phyloP scores from a whole-genome alignment of 2,797 vertebrate genomes.

The Gymnopithys bicolor region DNA sequence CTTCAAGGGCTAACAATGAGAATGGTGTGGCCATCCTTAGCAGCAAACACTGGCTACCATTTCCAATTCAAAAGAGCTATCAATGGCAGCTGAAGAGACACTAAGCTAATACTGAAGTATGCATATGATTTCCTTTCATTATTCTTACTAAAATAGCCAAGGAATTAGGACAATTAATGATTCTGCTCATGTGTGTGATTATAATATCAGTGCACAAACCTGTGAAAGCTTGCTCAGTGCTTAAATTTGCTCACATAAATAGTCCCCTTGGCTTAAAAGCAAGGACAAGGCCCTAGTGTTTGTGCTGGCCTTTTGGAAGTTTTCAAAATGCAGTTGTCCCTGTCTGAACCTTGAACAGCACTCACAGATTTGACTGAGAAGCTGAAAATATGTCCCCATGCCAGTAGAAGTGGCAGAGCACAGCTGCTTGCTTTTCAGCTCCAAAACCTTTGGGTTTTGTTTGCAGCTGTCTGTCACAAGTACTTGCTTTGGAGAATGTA shows the following conservation, averaged over 20 bases:
- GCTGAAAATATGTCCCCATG: background rate
- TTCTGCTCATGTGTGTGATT: background rate
- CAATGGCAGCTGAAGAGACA: background rate
- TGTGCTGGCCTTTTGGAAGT: constrained; percentile 20
- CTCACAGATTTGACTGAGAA: background rate
- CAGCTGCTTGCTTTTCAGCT: constrained; percentile 50
- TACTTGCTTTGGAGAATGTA: constrained; percentile 42
- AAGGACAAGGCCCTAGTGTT: background rate
- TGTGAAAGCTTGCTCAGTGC: background rate
- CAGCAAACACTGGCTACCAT: background rate
- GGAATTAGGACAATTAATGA: background rate
- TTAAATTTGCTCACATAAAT: background rate
- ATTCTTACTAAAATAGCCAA: background rate
- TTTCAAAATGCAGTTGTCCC: background rate
- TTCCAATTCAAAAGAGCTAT: background rate
- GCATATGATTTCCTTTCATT: background rate
- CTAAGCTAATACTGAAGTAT: background rate
- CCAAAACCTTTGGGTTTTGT: constrained; percentile 56
- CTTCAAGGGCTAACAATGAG: background rate
- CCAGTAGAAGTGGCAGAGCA: constrained; percentile 20
- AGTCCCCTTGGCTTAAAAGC: background rate
- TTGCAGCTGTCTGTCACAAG: constrained; percentile 48
- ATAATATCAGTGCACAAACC: background rate
- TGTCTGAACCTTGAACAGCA: background rate
- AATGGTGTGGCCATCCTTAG: background rate